Evolutionary conservation across 2,888 invertebrate species (phyloP), one percentile per base, ranked within the genome.

Genomic region (Abrostola tripartita): DNA sequence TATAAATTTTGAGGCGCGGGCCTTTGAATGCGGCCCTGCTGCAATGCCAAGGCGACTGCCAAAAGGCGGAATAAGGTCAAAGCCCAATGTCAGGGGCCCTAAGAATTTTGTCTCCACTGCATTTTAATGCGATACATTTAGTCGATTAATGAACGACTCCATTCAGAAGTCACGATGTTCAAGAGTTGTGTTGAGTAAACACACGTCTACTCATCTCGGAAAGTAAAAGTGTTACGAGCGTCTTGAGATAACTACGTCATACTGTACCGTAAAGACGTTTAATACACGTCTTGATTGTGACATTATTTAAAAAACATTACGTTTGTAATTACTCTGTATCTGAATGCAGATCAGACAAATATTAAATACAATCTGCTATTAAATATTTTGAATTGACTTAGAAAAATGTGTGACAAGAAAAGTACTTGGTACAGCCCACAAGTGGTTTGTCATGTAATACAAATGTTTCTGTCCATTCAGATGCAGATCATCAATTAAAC

Each of bases 1-100:
- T 88, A 83, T 85, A 86, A 79, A 88, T 86, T 89, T 89, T 86
- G 85, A 89, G 85, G 76, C 79, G 81, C 85, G 78, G 81, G 81
- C 81, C 85, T 81, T 85, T 81, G 81, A 85, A 81, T 82, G 77
- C 81, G 86, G 87, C 85, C 85, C 87, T 89, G 90, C 83, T 89
- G 91, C 93, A 94, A 90, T 93, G 94, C 93, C 94, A 93, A 93
- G 93, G 94, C 90, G 84, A 91, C 86, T 91, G 90, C 92, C 93
- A 91, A 93, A 94, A 91, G 88, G 84, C 86, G 83, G 69, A 76
- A 77, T 85, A 87, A 92, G 93, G 93, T 88, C 91, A 86, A 82
- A 85, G 76, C 84, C 87, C 93, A 93, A 93, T 93, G 93, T 94
- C 93, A 93, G 93, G 93, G 92, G 93, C 92, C 93, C 92, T 90